These are phyloP conservation scores for Cyprinodon tularosa DNA, from an alignment of 2,113 vertebrate species.

Conservation along the genomic window DNA sequence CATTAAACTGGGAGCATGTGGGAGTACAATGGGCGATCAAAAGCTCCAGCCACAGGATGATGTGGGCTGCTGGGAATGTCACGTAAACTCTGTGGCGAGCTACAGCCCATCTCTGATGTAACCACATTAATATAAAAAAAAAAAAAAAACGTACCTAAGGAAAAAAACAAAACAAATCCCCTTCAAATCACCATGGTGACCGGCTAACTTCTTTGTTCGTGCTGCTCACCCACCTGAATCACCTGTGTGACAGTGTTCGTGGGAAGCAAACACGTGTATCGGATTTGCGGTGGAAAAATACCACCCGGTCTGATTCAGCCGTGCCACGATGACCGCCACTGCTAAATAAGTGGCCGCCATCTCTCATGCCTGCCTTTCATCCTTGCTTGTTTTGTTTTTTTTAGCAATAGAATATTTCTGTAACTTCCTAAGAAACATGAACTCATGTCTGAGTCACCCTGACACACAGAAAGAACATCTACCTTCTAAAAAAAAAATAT, in stretches of 20 bases:
- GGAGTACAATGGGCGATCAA: conserved; percentile 10
- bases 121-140: conserved; percentile 39
- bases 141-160: conserved; percentile 47
- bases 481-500: no score
- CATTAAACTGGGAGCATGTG: not conserved
- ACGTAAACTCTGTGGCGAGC: conserved; percentile 5
- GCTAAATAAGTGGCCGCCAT: conserved; percentile 10
- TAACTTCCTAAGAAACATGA: not conserved
- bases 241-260: conserved; percentile 2
- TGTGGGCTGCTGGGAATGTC: conserved; percentile 28
- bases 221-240: conserved; percentile 35
- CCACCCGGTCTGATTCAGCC: conserved; percentile 24
- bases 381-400: no score
- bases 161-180: conserved; percentile 15
- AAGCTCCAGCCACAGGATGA: conserved; percentile 11
- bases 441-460: not conserved
- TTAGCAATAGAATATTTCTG: not conserved
- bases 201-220: conserved; percentile 36
- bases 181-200: conserved; percentile 25
- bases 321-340: not conserved
- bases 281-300: conserved; percentile 1
- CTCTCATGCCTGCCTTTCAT: conserved; percentile 24
- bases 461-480: no score
- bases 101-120: conserved; percentile 20
- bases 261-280: conserved; percentile 1